These are phyloP conservation scores for Tachuris rubrigastra DNA, from an alignment of 2,113 vertebrate genomes.

Conservation along the genomic window DNA sequence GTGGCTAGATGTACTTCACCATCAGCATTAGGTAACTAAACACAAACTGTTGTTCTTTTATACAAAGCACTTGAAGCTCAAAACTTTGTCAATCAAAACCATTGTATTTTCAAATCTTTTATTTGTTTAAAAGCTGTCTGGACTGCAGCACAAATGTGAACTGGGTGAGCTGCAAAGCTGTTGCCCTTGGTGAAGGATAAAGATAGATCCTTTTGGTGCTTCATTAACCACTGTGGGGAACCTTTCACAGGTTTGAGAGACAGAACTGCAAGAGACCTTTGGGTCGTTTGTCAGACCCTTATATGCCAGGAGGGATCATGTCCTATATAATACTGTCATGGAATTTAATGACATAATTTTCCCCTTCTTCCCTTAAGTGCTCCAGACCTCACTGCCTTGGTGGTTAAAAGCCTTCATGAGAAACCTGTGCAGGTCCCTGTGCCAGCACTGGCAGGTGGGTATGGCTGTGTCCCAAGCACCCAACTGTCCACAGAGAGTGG, in stretches of 20 bases:
- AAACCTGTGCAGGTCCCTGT: background rate
- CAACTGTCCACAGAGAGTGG: rapidly evolving
- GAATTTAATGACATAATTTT: background rate
- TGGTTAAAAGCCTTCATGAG: background rate
- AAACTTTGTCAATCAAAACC: background rate
- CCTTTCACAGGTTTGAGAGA: rapidly evolving
- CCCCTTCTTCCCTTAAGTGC: background rate
- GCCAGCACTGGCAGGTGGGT: background rate
- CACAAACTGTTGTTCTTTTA: background rate
- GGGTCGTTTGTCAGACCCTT: background rate
- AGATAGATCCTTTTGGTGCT: background rate
- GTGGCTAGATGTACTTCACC: rapidly evolving
- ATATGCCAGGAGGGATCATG: background rate
- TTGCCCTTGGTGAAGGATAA: background rate
- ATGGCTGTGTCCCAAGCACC: rapidly evolving
- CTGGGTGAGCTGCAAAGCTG: background rate
- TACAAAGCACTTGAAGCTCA: background rate
- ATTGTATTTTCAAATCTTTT: background rate
- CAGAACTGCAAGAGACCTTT: background rate
- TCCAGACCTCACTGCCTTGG: background rate
- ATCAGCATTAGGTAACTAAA: background rate
- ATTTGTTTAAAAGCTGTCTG: background rate
- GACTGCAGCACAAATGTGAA: background rate
- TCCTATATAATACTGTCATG: background rate
- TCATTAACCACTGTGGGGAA: background rate